Evolutionary conservation across 1,140 invertebrate species (phyloP), one percentile per base, ranked within the genome.

Genomic region (Calliphora vicina): DNA sequence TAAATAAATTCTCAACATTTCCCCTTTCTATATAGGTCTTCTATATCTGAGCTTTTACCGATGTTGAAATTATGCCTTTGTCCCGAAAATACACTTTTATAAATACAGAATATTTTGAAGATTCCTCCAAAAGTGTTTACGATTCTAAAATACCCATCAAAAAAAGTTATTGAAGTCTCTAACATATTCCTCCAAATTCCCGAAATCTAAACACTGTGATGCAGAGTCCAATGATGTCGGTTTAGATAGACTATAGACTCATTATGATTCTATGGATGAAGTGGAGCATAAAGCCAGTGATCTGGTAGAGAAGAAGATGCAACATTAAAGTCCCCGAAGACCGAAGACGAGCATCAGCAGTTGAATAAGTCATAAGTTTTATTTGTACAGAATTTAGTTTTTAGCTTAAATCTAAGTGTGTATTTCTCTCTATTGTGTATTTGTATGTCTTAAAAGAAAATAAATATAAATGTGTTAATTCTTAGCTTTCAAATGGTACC

Each of bases 111-210:
- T 4, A 96, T 97, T 80, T 91, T 97, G 0, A 96, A 97, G 88
- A 96, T 91, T 93, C 93, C 42, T 96, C 96, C 0, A 94, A 93
- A 84, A 93, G 92, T 80, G 91, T 97, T 45, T 97, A 97, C 89
- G 96, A 97, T 86, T 96, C 96, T 4, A 97, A 97, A 87, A 96
- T 97, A 72, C 96, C 96, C 0, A 95, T 97, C 72, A 97, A 96
- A 45, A 97, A 97, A 90, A 97, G 96, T 90, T 97, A 97, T 90
- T 97, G 95, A 97, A 97, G 89, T 96, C 96, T 0, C 91, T 97
- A 0, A 96, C 96, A 0, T 97, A 97, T 91, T 97, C 97, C 91
- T 94, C 94, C 2, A 90, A 90, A 80, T 96, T 96, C 85, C 23
- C n/a, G 3, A 67, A 67, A 67, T 25, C n/a, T 67, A 23, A 20